Conservation (phyloP, 2,888 invertebrate species). For the Callyntrura guangdongensis region DNA sequence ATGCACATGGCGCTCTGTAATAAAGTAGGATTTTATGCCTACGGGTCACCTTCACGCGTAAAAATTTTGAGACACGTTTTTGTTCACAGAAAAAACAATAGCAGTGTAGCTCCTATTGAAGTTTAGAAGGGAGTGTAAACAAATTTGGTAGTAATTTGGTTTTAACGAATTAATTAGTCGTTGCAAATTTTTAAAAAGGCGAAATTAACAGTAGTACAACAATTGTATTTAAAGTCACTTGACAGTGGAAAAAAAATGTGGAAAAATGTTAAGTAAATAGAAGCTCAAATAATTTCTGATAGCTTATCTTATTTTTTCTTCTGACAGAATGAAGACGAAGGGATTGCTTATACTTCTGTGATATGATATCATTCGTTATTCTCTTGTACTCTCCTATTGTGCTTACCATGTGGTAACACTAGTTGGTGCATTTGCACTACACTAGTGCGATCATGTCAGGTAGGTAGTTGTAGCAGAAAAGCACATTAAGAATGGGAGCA, state of each 20-base stretch:
- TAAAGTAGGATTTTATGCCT: not conserved
- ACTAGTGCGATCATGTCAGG: not conserved
- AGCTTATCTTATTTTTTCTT: too few species aligned
- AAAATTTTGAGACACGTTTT: constrained; percentile 19
- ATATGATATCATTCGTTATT: not conserved
- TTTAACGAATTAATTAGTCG: not conserved
- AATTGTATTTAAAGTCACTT: not conserved
- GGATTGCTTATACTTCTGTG: not conserved
- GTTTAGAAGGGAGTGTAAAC: not conserved
- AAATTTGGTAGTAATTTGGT: too few species aligned
- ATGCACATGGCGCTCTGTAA: not conserved
- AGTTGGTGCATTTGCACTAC: not conserved
- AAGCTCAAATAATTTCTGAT: too few species aligned
- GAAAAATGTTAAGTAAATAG: not conserved
- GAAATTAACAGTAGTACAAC: too few species aligned
- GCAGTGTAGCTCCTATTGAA: too few species aligned
- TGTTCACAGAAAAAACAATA: not conserved
- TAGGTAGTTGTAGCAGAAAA: not conserved
- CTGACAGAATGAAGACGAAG: too few species aligned
- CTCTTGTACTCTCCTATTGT: constrained; percentile 4
- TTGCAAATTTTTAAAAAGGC: not conserved
- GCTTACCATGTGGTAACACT: not conserved
- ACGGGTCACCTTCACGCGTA: not conserved
- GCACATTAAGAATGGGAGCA: constrained; percentile 58
- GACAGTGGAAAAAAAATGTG: not conserved